phyloP scores from a whole-genome alignment of 1,140 invertebrate genomes.

The Colletes gigas region DNA sequence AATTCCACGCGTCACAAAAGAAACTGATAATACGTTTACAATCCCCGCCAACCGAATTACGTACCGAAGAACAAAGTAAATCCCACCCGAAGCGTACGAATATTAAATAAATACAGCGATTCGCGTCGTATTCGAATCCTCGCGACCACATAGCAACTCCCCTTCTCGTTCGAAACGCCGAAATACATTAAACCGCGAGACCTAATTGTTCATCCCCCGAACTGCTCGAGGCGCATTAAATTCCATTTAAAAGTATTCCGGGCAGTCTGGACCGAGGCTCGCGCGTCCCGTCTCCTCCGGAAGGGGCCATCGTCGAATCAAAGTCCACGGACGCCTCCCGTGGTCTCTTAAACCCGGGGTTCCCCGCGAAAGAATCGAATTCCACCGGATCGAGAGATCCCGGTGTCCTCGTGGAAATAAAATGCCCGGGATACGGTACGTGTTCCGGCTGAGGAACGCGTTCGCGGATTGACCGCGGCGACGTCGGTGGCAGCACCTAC shows the following conservation, averaged over 20 bases:
- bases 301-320: not conserved
- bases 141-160: not conserved
- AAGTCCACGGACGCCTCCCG: not conserved
- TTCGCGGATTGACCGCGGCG: conserved; percentile 35
- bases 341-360: not conserved
- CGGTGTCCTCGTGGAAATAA: conserved; percentile 39
- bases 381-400: conserved; percentile 27
- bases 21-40: too few species aligned
- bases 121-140: not conserved
- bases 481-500: conserved; percentile 71
- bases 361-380: conserved; percentile 19
- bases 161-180: not conserved
- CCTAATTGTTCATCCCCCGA: not conserved
- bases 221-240: not conserved
- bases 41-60: too few species aligned
- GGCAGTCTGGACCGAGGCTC: too few species aligned
- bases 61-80: not conserved
- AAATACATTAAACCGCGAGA: not conserved
- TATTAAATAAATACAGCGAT: not conserved
- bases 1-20: too few species aligned
- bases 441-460: not conserved
- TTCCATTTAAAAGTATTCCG: not conserved
- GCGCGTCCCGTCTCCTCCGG: not conserved
- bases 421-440: conserved; percentile 53
- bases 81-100: not conserved